Conservation (phyloP, 2,888 invertebrate species). For the Vannuccia rotundouncinata region DNA sequence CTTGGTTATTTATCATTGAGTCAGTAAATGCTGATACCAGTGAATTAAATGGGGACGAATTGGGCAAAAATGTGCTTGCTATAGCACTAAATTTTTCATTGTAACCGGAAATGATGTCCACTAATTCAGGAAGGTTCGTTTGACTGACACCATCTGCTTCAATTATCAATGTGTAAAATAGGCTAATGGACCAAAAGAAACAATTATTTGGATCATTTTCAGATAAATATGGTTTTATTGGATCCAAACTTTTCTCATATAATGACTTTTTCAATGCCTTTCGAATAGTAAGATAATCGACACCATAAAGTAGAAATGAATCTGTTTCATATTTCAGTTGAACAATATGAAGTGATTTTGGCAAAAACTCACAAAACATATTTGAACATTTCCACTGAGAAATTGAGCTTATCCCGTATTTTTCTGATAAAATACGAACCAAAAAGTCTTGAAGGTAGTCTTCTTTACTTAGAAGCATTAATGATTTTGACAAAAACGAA, state of each 20-base stretch:
- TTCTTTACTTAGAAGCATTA: background rate
- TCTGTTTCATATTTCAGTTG: background rate
- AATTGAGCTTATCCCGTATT: background rate
- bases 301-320: background rate
- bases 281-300: background rate
- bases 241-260: background rate
- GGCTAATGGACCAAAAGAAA: background rate
- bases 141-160: background rate
- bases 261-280: background rate
- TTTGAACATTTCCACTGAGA: background rate
- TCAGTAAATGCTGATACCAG: too few species aligned
- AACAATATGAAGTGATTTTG: conserved; percentile 1
- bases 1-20: too few species aligned
- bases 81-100: too few species aligned
- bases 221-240: background rate
- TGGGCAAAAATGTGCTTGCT: too few species aligned
- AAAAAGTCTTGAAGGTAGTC: background rate
- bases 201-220: background rate
- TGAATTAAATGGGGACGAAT: too few species aligned
- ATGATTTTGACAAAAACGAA: background rate
- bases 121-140: background rate
- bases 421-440: background rate
- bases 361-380: background rate
- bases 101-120: background rate
- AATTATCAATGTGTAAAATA: background rate